phyloP scores from a whole-genome alignment of 2,888 invertebrate species.

The Ischnura elegans region DNA sequence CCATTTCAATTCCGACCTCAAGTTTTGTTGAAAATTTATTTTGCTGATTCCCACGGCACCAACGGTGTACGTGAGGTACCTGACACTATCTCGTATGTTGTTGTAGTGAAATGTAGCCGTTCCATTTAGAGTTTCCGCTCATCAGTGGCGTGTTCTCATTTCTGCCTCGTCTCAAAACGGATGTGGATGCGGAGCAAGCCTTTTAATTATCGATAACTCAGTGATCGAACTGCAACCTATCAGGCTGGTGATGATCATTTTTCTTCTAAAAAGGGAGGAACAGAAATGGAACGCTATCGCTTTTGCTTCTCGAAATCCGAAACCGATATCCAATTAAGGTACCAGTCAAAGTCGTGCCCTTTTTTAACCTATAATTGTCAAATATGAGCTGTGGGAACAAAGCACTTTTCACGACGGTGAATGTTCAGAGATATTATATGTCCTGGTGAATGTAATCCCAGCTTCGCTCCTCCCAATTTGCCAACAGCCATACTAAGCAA shows the following conservation, averaged over 20 bases:
- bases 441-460: too few species aligned
- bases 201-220: neutral
- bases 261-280: neutral
- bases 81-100: neutral
- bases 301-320: neutral
- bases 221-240: neutral
- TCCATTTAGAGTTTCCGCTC: neutral
- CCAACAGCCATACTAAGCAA: too few species aligned
- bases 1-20: neutral
- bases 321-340: conserved; percentile 29
- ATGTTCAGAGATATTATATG: too few species aligned
- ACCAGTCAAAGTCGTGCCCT: neutral
- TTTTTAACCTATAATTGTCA: neutral
- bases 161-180: neutral
- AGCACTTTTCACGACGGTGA: neutral
- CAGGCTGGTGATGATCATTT: neutral
- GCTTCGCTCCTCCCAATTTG: too few species aligned
- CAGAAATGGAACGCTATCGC: neutral
- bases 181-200: neutral
- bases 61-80: neutral
- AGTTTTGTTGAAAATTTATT: neutral
- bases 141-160: neutral
- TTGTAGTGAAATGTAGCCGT: neutral
- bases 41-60: neutral
- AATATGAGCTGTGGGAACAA: neutral